Evolutionary conservation across 2,888 invertebrate species (phyloP), one percentile per base, ranked within the genome.

Genomic region (Dascillus cervinus): DNA sequence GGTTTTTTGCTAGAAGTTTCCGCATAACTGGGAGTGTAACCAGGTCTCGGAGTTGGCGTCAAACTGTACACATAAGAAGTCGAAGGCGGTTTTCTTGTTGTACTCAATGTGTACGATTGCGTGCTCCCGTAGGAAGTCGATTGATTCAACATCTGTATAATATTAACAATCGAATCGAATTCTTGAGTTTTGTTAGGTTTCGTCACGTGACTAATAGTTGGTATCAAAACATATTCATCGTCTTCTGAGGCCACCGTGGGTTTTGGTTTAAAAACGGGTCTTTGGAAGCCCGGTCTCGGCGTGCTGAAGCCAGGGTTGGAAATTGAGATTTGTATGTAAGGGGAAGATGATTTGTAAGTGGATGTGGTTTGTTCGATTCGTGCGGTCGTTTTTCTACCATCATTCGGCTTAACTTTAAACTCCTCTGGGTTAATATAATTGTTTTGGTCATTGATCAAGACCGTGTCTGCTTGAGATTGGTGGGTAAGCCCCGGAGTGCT

Each of bases 81-180:
- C 10, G 43, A 33, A 11, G 41, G 34, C 13, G 42, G 44, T 20
- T 34, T 37, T 6, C 36, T 44, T 3, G 51, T 50, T 12, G 37
- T 37, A 26, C 21, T 23, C 29, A 33, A 37, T 47, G 13, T 33
- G 15, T 29, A 32, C 3, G 26, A 26, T n/a, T 27, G 28, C 1
- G 29, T 15, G 8, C 22, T 20, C 3, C 27, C 28, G 13, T 34
- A 22, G 2, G 24, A n/a, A 11, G 34, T 37, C 13, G 47, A 60
- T 26, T 67, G 66, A 52, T 79, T 79, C 5, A 80, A 55, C 70
- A 79, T 75, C 46, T 78, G 70, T 34, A 80, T 70, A 3, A 81
- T 79, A 26, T 78, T 71, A 10, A 72, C 70, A 28, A 73, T 69
- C 1, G 73, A 71, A 37, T 71, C 68, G 20, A 69, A 73, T 43